Evolutionary conservation across 2,888 invertebrate genomes (phyloP).

Genomic region (Geophilus truncorum): DNA sequence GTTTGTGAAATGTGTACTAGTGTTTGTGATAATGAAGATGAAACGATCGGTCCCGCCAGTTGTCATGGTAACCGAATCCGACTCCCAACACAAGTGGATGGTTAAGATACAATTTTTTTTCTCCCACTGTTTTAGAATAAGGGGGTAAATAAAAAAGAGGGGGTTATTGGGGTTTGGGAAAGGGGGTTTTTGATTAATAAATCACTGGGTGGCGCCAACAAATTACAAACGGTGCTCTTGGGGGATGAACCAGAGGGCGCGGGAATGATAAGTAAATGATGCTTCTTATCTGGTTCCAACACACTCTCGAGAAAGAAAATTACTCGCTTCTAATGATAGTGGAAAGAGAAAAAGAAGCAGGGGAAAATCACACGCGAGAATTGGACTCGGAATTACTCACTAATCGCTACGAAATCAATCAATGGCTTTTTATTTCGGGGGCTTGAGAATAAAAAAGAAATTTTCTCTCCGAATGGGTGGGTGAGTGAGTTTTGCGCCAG

Average conservation of each 20-base stretch:
- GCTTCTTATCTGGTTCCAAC: slow-evolving; percentile 38
- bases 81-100: not conserved
- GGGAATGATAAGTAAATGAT: slow-evolving; percentile 37
- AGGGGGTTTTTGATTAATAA: slow-evolving; percentile 18
- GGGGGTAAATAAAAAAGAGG: not conserved
- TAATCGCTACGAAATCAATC: slow-evolving; percentile 22
- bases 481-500: too few species aligned
- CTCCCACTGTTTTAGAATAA: too few species aligned
- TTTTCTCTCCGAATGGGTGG: too few species aligned
- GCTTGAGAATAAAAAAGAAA: not conserved
- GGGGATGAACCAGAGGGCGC: slow-evolving; percentile 28
- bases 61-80: not conserved
- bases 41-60: not conserved
- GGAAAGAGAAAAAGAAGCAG: slow-evolving; percentile 7
- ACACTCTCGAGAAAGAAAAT: slow-evolving; percentile 36
- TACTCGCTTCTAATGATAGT: slow-evolving; percentile 35
- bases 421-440: not conserved
- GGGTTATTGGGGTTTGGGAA: not conserved
- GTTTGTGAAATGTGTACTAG: slow-evolving; percentile 20
- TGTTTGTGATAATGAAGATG: slow-evolving; percentile 16
- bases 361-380: slow-evolving; percentile 27
- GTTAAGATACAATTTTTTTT: not conserved
- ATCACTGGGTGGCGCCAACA: slow-evolving; percentile 27
- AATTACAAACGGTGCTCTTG: slow-evolving; percentile 25
- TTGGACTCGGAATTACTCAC: slow-evolving; percentile 21